These are phyloP conservation scores for Haliclona indistincta DNA, from an alignment of 37 sponge, comb jelly and placozoan species.

Conservation along the genomic window DNA sequence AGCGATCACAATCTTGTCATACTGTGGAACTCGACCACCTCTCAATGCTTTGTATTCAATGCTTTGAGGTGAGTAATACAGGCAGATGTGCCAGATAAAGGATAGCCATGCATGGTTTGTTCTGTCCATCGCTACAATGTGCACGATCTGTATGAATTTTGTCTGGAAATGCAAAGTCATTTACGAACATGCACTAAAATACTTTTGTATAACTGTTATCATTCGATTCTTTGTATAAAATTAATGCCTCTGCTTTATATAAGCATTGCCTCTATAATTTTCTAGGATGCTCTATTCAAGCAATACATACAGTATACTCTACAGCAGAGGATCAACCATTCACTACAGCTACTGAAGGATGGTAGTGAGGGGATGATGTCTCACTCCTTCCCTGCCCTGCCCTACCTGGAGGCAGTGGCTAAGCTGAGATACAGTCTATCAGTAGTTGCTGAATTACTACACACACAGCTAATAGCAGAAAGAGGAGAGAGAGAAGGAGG, in stretches of 20 bases:
- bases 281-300: constrained; percentile 54
- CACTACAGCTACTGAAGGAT: neutral
- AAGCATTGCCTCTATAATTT: neutral
- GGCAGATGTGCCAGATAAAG: no score
- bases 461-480: neutral
- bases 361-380: neutral
- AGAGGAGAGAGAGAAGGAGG: neutral
- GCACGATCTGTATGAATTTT: no score
- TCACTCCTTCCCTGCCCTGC: no score
- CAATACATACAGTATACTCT: neutral
- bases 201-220: no score
- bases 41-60: constrained; percentile 41
- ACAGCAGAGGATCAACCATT: constrained; percentile 1
- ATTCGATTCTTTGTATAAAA: neutral
- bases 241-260: neutral
- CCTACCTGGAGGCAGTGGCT: constrained; percentile 52
- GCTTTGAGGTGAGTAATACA: constrained; percentile 44
- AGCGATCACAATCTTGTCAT: constrained; percentile 14
- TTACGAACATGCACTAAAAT: no score
- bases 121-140: no score
- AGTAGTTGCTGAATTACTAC: constrained; percentile 41
- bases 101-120: no score
- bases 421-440: constrained; percentile 47
- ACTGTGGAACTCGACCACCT: constrained; percentile 25
- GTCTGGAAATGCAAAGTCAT: no score